These are phyloP conservation scores for Aphodius sticticus DNA, from an alignment of 2,888 invertebrate genomes.

Conservation along the genomic window DNA sequence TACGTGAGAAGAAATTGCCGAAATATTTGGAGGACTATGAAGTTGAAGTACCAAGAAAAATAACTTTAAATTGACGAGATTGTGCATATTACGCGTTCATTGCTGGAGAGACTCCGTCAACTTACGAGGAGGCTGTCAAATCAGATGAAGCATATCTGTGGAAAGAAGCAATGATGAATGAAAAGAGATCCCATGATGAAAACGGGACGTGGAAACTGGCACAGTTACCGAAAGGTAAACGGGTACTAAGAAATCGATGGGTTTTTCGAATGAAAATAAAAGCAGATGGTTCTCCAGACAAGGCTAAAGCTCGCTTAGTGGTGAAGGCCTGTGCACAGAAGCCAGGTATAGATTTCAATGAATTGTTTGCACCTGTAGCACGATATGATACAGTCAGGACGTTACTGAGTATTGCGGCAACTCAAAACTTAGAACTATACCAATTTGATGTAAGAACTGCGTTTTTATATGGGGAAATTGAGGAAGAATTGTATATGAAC, in stretches of 20 bases:
- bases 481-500: slow-evolving; percentile 43
- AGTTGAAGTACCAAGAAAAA: neutral
- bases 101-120: neutral
- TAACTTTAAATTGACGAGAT: neutral
- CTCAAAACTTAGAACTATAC: neutral
- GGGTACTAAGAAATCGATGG: slow-evolving; percentile 47
- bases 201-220: slow-evolving; percentile 48
- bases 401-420: slow-evolving; percentile 8
- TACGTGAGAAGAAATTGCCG: neutral
- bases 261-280: slow-evolving; percentile 47
- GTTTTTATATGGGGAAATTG: slow-evolving; percentile 12
- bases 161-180: slow-evolving; percentile 40
- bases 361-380: slow-evolving; percentile 13
- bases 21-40: neutral
- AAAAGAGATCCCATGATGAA: slow-evolving; percentile 48
- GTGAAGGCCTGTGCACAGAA: slow-evolving; percentile 38
- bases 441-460: slow-evolving; percentile 21
- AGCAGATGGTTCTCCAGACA: slow-evolving; percentile 46
- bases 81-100: slow-evolving; percentile 10
- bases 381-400: slow-evolving; percentile 9
- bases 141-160: slow-evolving; percentile 32
- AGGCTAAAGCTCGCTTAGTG: slow-evolving; percentile 49
- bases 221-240: slow-evolving; percentile 43
- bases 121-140: slow-evolving; percentile 27
- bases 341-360: slow-evolving; percentile 8